A percentile compares a stretch with the other conserved stretches of the same genome.
Conservation (phyloP, 2,888 invertebrate genomes). For the Allolobophora icterica region DNA sequence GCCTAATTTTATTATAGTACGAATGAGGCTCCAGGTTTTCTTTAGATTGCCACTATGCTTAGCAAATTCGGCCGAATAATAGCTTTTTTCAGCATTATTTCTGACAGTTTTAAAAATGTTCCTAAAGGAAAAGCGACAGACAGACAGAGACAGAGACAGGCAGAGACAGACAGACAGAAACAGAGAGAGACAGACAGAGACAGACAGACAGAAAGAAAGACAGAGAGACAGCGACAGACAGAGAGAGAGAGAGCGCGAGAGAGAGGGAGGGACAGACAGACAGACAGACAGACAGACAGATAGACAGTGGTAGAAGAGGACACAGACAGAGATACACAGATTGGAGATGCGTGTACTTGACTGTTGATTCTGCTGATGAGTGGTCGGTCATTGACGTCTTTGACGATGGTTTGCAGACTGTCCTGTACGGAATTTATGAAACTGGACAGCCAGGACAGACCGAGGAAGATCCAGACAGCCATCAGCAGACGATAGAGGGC, state of each 20-base stretch:
- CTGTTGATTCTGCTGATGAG: neutral
- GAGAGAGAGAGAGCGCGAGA: neutral
- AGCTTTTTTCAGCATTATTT: too few relatives aligned
- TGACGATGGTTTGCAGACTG: conserved; percentile 12
- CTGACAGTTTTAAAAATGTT: too few relatives aligned
- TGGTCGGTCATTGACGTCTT: conserved; percentile 18
- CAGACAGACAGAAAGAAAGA: neutral
- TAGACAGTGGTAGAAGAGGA: too few relatives aligned
- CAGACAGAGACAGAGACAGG: neutral
- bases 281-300: too few relatives aligned
- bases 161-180: neutral
- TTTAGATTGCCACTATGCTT: too few relatives aligned
- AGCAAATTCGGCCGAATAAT: too few relatives aligned
- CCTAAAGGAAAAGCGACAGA: too few relatives aligned
- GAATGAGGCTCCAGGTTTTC: too few relatives aligned
- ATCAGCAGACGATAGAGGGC: neutral
- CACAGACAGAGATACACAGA: neutral
- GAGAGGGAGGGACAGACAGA: too few relatives aligned
- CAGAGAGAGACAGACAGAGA: neutral
- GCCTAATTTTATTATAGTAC: too few relatives aligned
- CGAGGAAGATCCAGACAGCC: conserved; percentile 21
- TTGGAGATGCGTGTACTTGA: neutral
- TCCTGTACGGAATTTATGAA: conserved; percentile 25
- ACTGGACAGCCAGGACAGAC: conserved; percentile 22
- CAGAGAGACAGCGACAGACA: neutral